Evolutionary conservation across 2,113 vertebrate species (phyloP).

Genomic region (Plestiodon gilberti): DNA sequence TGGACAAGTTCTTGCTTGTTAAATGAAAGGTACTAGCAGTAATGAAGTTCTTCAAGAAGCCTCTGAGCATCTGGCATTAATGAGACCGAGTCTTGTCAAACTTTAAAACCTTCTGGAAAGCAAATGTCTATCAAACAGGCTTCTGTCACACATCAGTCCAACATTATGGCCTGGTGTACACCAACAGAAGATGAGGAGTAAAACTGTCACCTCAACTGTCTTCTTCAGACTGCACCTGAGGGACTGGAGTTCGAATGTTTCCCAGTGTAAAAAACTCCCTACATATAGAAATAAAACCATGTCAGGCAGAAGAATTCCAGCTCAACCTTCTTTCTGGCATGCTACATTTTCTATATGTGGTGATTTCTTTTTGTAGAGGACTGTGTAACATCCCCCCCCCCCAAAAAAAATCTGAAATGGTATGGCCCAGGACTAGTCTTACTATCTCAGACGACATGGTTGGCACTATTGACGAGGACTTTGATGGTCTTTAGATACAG

Average conservation of each 20-base stretch:
- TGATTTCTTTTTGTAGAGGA: neutral
- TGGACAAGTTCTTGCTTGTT: slow-evolving; percentile 62
- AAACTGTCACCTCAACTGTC: neutral
- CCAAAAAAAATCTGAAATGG: neutral
- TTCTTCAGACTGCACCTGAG: neutral
- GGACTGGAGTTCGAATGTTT: neutral
- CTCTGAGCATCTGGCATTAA: slow-evolving; percentile 7
- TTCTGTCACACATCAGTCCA: neutral
- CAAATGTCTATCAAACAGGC: neutral
- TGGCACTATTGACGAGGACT: neutral
- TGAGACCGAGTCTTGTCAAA: slow-evolving; percentile 2
- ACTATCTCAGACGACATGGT: neutral
- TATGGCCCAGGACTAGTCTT: neutral
- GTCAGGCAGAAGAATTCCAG: neutral
- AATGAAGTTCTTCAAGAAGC: slow-evolving; percentile 15
- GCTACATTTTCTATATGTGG: neutral
- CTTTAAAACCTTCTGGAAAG: slow-evolving; percentile 27
- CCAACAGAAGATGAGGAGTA: neutral
- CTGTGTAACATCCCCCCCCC: neutral
- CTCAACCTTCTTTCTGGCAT: too few relatives aligned
- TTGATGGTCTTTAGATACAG: neutral
- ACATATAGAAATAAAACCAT: neutral
- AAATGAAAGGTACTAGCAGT: slow-evolving; percentile 27
- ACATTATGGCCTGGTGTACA: neutral
- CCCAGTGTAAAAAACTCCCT: neutral